A percentile compares a stretch with the other conserved stretches of the same genome.
phyloP scores from a whole-genome alignment of 2,888 invertebrate genomes.

The Nephrotoma flavescens region DNA sequence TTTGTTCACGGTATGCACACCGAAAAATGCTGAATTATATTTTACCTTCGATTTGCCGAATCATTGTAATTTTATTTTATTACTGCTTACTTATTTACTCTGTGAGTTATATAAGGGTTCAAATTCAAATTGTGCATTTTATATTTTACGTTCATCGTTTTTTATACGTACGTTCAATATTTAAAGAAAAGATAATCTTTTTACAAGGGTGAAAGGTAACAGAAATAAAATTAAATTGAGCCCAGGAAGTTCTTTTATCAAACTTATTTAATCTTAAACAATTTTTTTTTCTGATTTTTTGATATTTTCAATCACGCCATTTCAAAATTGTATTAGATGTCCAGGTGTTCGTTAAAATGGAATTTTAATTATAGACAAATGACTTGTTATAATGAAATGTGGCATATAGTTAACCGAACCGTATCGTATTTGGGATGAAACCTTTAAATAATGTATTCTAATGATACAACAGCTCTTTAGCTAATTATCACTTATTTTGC shows the following conservation, averaged over 20 bases:
- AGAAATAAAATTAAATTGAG: not conserved
- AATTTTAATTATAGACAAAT: not conserved
- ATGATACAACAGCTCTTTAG: too few relatives aligned
- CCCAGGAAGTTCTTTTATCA: not conserved
- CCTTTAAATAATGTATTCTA: too few relatives aligned
- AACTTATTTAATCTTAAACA: not conserved
- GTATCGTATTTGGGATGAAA: too few relatives aligned
- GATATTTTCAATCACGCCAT: not conserved
- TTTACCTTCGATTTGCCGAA: not conserved
- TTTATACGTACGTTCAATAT: not conserved
- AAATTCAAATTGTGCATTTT: not conserved
- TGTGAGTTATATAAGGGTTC: not conserved
- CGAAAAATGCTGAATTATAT: not conserved
- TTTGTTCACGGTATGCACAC: not conserved
- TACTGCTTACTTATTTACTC: not conserved
- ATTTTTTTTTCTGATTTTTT: not conserved
- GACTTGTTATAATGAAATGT: too few relatives aligned
- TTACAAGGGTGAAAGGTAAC: not conserved
- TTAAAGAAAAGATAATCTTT: not conserved
- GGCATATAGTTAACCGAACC: too few relatives aligned
- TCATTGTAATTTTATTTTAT: not conserved
- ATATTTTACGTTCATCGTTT: not conserved
- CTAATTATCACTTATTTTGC: too few relatives aligned
- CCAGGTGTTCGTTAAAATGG: not conserved
- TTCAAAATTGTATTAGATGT: not conserved